Evolutionary conservation across 1,140 invertebrate species (phyloP), one percentile per base, ranked within the genome.

Genomic region (Drosophila tsacasi): DNA sequence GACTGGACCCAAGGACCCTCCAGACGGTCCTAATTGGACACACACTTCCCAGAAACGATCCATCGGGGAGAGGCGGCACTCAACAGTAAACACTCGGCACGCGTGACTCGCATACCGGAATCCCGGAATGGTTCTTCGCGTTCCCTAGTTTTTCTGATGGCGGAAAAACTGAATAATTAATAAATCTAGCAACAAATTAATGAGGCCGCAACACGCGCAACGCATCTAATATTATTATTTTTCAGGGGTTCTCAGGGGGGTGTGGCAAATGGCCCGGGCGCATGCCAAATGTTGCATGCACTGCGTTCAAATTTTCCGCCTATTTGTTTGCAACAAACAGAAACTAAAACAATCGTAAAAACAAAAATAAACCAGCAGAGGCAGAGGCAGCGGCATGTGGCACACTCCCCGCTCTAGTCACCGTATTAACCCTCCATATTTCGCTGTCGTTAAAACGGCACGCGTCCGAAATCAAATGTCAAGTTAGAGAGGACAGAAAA

Each of bases 311-410:
- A 87, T 87, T 87, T 87, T 87, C 83, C 83, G 83, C 83, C 84
- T 87, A 87, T 87, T 87, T 87, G 83, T 87, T 87, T 80, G 83
- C 83, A 87, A 87, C 83, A 87, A 83, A 89, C 83, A 89, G 58
- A 87, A 57, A 87, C 83, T 83, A 87, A 87, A 87, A 87, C 67
- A 87, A 89, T 83, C 83, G 62, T 87, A 89, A 87, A 87, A 87
- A 87, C 72, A 77, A 74, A 83, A 86, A 79, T 82, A 84, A 39
- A 66, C 76, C 76, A 79, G 63, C 25, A 37, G 35, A 37, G 21
- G 15, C 39, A n/a, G 39, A 0, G 35, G 19, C 13, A 19, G 23
- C 0, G 35, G 7, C 13, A 19, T 83, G 80, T 83, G 81, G 76
- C 81, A 84, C 74, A 61, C 73, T 64, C 32, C 46, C 4, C 46